phyloP scores from a whole-genome alignment of 2,797 vertebrate genomes.

The Gymnothorax javanicus region DNA sequence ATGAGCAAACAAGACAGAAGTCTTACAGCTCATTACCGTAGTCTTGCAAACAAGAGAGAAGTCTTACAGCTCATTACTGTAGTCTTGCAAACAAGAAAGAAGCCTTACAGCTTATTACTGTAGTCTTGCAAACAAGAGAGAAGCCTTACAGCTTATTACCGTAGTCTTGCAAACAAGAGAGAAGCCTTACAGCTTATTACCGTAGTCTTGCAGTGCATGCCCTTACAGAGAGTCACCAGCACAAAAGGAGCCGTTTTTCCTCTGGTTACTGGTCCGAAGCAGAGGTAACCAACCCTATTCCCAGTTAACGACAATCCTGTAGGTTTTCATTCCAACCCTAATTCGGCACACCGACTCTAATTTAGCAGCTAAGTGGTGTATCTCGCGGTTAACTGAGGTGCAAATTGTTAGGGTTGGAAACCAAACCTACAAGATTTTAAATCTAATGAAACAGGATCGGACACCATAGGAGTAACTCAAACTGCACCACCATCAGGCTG shows the following conservation, averaged over 20 bases:
- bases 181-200: conserved; percentile 62
- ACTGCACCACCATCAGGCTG: conserved; percentile 40
- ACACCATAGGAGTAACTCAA: conserved; percentile 26
- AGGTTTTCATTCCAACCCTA: too few relatives aligned
- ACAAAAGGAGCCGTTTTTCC: conserved; percentile 39
- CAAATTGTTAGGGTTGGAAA: too few relatives aligned
- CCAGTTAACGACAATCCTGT: too few relatives aligned
- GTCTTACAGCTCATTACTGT: conserved; percentile 60
- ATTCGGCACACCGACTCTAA: too few relatives aligned
- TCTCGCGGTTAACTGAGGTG: too few relatives aligned
- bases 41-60: conserved; percentile 55
- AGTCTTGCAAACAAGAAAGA: conserved; percentile 57
- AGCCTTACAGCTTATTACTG: conserved; percentile 60
- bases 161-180: conserved; percentile 54
- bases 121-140: conserved; percentile 55
- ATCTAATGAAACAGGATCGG: conserved; percentile 39
- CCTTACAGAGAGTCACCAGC: conserved; percentile 60
- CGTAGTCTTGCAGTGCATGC: conserved; percentile 53
- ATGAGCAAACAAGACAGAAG: conserved; percentile 56
- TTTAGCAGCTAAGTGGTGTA: too few relatives aligned
- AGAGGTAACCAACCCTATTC: too few relatives aligned
- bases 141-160: conserved; percentile 61
- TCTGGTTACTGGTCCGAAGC: background rate
- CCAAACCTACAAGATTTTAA: too few relatives aligned
- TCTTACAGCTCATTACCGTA: conserved; percentile 61